Evolutionary conservation across 2,113 vertebrate species (phyloP).

Genomic region (Pangasianodon hypophthalmus): DNA sequence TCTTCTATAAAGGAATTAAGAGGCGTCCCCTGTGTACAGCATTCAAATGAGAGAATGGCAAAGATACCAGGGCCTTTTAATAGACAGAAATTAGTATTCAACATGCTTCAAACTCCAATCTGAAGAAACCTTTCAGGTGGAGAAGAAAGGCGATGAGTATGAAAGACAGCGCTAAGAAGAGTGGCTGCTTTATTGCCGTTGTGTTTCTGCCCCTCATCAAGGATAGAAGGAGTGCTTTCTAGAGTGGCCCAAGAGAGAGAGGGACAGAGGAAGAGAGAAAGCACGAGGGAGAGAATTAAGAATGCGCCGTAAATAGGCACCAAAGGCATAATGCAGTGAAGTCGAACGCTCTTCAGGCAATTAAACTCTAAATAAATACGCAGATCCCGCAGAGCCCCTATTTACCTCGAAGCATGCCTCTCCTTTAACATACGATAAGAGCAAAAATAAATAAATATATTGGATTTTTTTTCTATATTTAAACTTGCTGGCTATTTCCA

Average conservation of each 20-base stretch:
- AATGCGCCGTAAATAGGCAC: conserved; percentile 75
- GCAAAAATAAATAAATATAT: conserved; percentile 26
- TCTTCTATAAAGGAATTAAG: conserved; percentile 84
- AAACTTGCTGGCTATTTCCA: background rate
- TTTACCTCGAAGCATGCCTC: conserved; percentile 27
- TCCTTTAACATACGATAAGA: conserved; percentile 37
- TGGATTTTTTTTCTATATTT: background rate
- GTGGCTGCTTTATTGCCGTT: conserved; percentile 73
- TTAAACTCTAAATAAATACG: conserved; percentile 34
- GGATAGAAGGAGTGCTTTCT: conserved; percentile 67
- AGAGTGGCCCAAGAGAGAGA: conserved; percentile 73
- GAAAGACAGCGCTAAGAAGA: conserved; percentile 76
- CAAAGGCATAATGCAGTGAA: conserved; percentile 71
- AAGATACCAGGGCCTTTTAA: conserved; percentile 80
- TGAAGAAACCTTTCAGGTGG: conserved; percentile 82
- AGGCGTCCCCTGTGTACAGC: conserved; percentile 75
- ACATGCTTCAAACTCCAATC: conserved; percentile 78
- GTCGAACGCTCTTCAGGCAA: conserved; percentile 62
- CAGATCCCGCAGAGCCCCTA: conserved; percentile 27
- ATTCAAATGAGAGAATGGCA: conserved; percentile 83
- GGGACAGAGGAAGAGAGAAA: conserved; percentile 38
- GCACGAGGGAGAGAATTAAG: conserved; percentile 67
- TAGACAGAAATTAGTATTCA: conserved; percentile 83
- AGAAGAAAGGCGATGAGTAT: conserved; percentile 80
- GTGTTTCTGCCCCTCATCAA: conserved; percentile 78